These are phyloP conservation scores for Cylloceria caligata DNA, from an alignment of 2,888 invertebrate species.

Conservation along the genomic window DNA sequence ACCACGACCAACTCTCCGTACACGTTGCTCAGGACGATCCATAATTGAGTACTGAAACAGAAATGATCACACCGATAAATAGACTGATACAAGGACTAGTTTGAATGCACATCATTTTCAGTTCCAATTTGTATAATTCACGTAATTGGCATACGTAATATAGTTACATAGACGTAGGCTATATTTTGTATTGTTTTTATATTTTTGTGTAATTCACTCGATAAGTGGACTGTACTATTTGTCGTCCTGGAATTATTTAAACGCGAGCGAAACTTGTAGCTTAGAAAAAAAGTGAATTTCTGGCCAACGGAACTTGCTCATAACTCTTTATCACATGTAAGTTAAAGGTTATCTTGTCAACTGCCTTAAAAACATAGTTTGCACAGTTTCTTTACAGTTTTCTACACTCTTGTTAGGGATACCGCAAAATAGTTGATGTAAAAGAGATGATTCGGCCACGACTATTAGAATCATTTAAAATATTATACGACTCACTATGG, in stretches of 20 bases:
- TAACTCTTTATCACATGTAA: background rate
- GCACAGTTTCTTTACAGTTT: no score
- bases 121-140: background rate
- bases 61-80: conserved; percentile 21
- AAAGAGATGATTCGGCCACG: no score
- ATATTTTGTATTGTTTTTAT: background rate
- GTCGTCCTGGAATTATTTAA: background rate
- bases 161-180: background rate
- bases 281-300: background rate
- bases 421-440: no score
- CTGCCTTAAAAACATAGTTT: no score
- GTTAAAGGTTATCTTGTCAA: no score
- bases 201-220: conserved; percentile 3
- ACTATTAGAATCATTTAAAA: no score
- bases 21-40: conserved; percentile 85
- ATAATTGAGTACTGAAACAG: conserved; percentile 84
- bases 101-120: conserved; percentile 22
- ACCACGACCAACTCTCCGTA: conserved; percentile 86
- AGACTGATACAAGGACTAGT: background rate
- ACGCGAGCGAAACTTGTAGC: background rate
- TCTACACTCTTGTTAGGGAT: no score
- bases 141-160: background rate
- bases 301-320: background rate
- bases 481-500: conserved; percentile 83
- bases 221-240: background rate